A percentile compares a stretch with the other conserved stretches of the same genome.
Conservation (phyloP, 1,140 invertebrate species). For the Pteromalus puparum region DNA sequence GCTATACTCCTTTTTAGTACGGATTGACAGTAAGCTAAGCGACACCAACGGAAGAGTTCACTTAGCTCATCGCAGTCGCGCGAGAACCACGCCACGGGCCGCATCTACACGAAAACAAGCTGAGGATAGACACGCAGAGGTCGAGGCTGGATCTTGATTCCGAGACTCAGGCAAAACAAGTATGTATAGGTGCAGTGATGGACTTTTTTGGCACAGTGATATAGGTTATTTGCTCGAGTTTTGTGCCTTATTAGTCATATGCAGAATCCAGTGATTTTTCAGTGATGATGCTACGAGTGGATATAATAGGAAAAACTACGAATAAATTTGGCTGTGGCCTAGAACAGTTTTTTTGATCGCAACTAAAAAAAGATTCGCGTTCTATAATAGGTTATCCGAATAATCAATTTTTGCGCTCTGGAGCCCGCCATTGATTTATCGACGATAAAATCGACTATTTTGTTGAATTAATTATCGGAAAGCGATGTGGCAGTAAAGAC, state of each 20-base stretch:
- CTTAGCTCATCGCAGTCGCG: conserved; percentile 25
- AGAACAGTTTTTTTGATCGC: background rate
- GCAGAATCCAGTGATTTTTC: too few species aligned
- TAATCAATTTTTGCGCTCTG: too few species aligned
- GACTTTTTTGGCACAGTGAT: background rate
- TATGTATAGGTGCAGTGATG: background rate
- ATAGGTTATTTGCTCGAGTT: background rate
- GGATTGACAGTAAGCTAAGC: background rate
- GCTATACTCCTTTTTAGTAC: background rate
- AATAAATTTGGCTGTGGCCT: background rate
- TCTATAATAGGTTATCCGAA: too few species aligned
- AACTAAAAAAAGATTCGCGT: too few species aligned
- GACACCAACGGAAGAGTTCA: background rate
- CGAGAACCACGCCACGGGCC: background rate
- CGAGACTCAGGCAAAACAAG: background rate
- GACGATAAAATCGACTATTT: too few species aligned
- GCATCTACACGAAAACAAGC: background rate
- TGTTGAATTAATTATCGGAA: too few species aligned
- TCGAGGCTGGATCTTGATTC: background rate
- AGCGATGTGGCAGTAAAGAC: too few species aligned
- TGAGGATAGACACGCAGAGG: background rate
- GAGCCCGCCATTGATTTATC: too few species aligned
- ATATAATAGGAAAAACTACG: background rate
- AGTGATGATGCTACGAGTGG: background rate
- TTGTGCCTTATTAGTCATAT: too few species aligned